These are phyloP conservation scores for Branchinecta lindahli DNA, from an alignment of 1,140 invertebrate species.

Conservation along the genomic window DNA sequence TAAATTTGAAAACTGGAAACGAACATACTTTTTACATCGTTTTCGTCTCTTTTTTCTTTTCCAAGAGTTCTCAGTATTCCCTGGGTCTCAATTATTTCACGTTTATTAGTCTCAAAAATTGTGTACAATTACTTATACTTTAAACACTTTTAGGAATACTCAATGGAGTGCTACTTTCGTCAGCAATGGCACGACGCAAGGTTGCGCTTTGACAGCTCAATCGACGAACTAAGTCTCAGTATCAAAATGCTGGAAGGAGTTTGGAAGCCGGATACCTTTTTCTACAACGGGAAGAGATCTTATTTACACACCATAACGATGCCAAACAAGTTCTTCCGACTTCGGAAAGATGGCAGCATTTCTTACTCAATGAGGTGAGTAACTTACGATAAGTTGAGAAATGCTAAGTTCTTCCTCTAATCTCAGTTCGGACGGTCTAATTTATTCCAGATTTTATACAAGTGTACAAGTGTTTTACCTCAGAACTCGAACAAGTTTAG, in stretches of 20 bases:
- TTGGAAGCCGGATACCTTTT: slow-evolving; percentile 90
- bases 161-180: slow-evolving; percentile 92
- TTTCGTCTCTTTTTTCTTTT: too few species aligned
- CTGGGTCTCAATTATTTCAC: too few species aligned
- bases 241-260: slow-evolving; percentile 84
- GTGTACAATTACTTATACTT: too few species aligned
- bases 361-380: slow-evolving; percentile 81
- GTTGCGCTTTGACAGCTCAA: slow-evolving; percentile 53
- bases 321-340: slow-evolving; percentile 79
- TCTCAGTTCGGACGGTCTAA: too few species aligned
- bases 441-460: too few species aligned
- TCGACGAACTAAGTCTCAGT: slow-evolving; percentile 53
- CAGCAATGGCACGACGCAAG: slow-evolving; percentile 70
- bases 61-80: too few species aligned
- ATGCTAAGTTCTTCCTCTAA: too few species aligned
- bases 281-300: slow-evolving; percentile 79
- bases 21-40: too few species aligned
- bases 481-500: too few species aligned
- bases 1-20: too few species aligned
- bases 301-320: slow-evolving; percentile 89
- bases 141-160: slow-evolving; percentile 54
- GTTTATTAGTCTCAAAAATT: too few species aligned
- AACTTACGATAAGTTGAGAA: slow-evolving; percentile 14
- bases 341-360: slow-evolving; percentile 75
- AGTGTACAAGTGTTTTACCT: too few species aligned